Evolutionary conservation across 2,888 invertebrate genomes (phyloP), one percentile per base, ranked within the genome.

Genomic region (Panzeria rudis): DNA sequence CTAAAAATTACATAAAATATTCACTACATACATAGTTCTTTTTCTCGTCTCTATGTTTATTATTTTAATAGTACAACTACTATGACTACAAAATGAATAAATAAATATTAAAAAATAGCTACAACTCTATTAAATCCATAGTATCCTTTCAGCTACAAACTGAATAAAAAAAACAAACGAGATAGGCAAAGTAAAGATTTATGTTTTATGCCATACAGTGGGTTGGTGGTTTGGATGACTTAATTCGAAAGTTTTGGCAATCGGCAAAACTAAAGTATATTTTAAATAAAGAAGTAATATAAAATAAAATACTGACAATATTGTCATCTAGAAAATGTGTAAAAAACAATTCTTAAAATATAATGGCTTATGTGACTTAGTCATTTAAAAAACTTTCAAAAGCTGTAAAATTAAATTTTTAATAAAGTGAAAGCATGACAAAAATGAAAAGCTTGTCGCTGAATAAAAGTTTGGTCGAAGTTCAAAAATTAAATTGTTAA

Each of bases 41-140:
- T 72, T 38, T 25, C n/a, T 54, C n/a, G 32, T 20, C 17, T 66
- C 25, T 29, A 61, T 9, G 17, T 64, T 69, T 61, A 47, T 56
- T 56, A 68, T 78, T 69, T 47, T 59, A 52, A 25, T 61, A 56
- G 2, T 20, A 68, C 29, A 50, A 76, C 71, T 38, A 62, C 59
- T 41, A 56, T 47, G 56, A 59, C 78, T 68, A 73, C 44, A 69
- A 69, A 62, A 73, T 52, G 20, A 56, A 69, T 54, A 80, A 62
- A 75, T 68, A 83, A 69, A 73, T 25, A 61, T 35, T 35, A 32
- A 32, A 50, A 50, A 44, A 59, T 8, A 20, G 38, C 29, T 64
- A 79, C 79, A 81, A 77, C 68, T 76, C 38, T 72, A 84, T 84
- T 84, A 84, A 84, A 81, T 72, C 81, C 68, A 77, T 47, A 47